Percentiles rank a stretch among this genome's conserved stretches.
Conservation (phyloP, 2,888 invertebrate genomes). For the Agrotis ipsilon region DNA sequence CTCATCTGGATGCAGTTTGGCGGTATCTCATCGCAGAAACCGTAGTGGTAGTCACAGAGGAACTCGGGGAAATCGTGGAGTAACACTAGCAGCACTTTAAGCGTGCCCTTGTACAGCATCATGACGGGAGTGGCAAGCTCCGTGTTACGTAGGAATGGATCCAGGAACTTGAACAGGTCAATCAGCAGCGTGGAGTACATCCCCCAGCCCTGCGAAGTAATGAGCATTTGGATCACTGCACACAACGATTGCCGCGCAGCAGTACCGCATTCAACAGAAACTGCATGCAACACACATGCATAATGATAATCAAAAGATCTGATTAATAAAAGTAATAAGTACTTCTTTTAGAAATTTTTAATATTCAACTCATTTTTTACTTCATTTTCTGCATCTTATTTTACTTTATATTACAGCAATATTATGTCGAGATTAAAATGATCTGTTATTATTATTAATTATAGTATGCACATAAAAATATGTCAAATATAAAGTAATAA, state of each 20-base stretch:
- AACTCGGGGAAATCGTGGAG: slow-evolving; percentile 99
- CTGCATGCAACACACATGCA: slow-evolving; percentile 57
- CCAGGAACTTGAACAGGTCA: slow-evolving; percentile 98
- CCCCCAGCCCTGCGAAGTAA: slow-evolving; percentile 95
- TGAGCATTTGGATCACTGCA: slow-evolving; percentile 10
- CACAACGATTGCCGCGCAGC: background rate
- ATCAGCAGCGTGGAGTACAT: slow-evolving; percentile 99
- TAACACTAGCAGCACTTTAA: slow-evolving; percentile 98
- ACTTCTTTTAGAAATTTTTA: background rate
- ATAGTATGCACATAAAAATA: background rate
- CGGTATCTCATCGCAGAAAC: slow-evolving; percentile 99
- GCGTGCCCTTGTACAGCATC: slow-evolving; percentile 98
- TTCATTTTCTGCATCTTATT: background rate
- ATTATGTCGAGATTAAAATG: background rate
- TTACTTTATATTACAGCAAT: background rate
- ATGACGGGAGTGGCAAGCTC: slow-evolving; percentile 98
- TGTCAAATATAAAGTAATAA: background rate
- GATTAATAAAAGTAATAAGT: slow-evolving; percentile 2
- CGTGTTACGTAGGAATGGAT: slow-evolving; percentile 99
- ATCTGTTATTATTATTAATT: background rate
- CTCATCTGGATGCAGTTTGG: slow-evolving; percentile 99
- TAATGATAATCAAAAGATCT: slow-evolving; percentile 25
- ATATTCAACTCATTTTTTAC: background rate
- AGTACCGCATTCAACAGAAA: slow-evolving; percentile 16
- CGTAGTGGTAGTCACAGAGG: slow-evolving; percentile 99